phyloP scores from a whole-genome alignment of 64 coral and sea anemone species.

The Pocillopora verrucosa region DNA sequence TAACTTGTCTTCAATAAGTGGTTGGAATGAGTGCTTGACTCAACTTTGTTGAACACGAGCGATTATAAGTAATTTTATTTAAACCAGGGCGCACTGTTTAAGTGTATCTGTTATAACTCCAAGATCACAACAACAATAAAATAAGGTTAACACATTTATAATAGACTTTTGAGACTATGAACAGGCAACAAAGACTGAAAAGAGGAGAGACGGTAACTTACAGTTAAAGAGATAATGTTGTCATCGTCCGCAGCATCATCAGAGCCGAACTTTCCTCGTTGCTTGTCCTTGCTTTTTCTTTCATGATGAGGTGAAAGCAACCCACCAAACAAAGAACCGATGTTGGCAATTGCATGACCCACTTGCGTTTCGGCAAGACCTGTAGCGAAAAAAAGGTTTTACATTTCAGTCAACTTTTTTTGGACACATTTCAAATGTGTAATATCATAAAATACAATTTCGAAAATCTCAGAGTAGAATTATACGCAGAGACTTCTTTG shows the following conservation, averaged over 20 bases:
- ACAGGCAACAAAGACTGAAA: neutral
- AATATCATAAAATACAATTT: too few relatives aligned
- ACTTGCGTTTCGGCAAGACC: neutral
- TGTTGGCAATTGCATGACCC: neutral
- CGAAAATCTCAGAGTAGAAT: too few relatives aligned
- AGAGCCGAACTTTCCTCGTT: neutral
- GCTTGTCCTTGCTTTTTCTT: neutral
- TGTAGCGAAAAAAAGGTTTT: neutral
- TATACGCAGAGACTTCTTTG: too few relatives aligned
- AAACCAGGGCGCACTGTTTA: too few relatives aligned
- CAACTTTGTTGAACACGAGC: too few relatives aligned
- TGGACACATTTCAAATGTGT: too few relatives aligned
- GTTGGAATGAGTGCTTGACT: too few relatives aligned
- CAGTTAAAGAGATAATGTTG: constrained; percentile 20
- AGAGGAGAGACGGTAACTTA: neutral
- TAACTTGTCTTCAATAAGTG: too few relatives aligned
- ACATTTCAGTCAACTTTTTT: neutral
- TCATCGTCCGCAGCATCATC: neutral
- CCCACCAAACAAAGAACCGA: constrained; percentile 8
- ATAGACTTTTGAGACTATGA: neutral
- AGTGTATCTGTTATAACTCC: too few relatives aligned
- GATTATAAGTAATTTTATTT: too few relatives aligned
- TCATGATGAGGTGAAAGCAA: constrained; percentile 2
- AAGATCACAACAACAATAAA: neutral
- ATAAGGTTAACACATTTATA: neutral